Base-by-base conservation (phyloP, 2,888 invertebrate genomes). In the Gymnosoma rotundatum region DNA sequence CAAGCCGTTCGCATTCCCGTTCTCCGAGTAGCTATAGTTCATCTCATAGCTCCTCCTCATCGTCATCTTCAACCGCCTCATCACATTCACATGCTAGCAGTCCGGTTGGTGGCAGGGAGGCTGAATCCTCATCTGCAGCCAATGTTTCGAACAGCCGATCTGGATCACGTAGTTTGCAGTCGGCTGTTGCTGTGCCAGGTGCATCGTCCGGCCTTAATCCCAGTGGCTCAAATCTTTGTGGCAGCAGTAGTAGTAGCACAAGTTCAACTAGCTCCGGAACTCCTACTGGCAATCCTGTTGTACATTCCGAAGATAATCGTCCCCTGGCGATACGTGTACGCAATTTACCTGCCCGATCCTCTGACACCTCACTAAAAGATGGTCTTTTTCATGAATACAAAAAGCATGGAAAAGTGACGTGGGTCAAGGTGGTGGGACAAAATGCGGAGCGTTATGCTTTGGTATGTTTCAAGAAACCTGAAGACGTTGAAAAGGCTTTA, bases 311-410 rank as follows among this genome's bases (percentile, higher is more conserved):
- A 89, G 92, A 92, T 88, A 94, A 95, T 88, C 94, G 97, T 90
- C 97, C 97, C 83, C 93, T 97, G 89, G 97, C 97, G 87, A 97
- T 98, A 91, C 97, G 97, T 93, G 97, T 98, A 88, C 95, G 96
- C 90, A 98, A 98, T 93, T 94, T 98, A 90, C 98, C 98, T 87
- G 95, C 96, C 86, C 94, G 98, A 89, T 98, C 97, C 89, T 95
- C 96, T 92, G 98, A 98, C 93, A 97, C 98, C 89, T 98, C 98
- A 89, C 94, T 99, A 88, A 98, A 98, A 93, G 99, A 99, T 93
- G 99, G 98, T 88, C 95, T 99, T 88, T 99, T 98, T 93, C 98
- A 99, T 93, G 98, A 98, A 93, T 99, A 98, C 94, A 99, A 99
- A 94, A 99, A 98, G 92, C 98, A 98, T 93, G 99, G 98, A 86